Conservation (phyloP, 1,140 invertebrate species). For the Probaryconus sp. region DNA sequence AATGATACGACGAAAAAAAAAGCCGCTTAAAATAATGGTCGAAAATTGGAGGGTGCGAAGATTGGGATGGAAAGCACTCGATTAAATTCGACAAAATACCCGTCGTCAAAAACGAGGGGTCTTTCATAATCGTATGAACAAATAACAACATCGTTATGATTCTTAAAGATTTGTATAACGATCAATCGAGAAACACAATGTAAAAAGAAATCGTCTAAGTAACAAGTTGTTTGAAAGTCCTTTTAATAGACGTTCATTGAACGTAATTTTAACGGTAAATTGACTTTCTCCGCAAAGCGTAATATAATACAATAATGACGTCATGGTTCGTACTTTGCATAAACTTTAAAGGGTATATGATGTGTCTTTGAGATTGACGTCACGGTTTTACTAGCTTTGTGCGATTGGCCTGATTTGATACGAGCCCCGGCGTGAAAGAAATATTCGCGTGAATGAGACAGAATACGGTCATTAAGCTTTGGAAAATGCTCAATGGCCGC, state of each 20-base stretch:
- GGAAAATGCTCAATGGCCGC: conserved; percentile 64
- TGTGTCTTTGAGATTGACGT: not conserved
- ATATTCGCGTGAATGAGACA: conserved; percentile 73
- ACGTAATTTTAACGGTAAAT: too few relatives aligned
- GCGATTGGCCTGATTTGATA: conserved; percentile 46
- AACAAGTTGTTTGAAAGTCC: too few relatives aligned
- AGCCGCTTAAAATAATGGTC: conserved; percentile 7
- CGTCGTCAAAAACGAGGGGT: not conserved
- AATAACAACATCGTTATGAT: too few relatives aligned
- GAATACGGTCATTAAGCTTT: conserved; percentile 71
- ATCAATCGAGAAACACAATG: too few relatives aligned
- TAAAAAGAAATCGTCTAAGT: too few relatives aligned
- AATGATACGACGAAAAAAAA: conserved; percentile 8
- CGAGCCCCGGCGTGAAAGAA: conserved; percentile 52
- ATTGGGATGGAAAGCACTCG: not conserved
- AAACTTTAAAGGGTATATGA: too few relatives aligned
- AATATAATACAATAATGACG: too few relatives aligned
- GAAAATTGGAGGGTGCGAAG: conserved; percentile 16
- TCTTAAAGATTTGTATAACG: too few relatives aligned
- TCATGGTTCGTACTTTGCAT: too few relatives aligned
- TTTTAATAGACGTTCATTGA: too few relatives aligned
- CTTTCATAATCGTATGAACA: not conserved
- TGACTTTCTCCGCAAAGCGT: too few relatives aligned
- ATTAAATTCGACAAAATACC: too few relatives aligned
- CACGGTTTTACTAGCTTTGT: conserved; percentile 19